Evolutionary conservation across 2,888 invertebrate genomes (phyloP).

Genomic region (Mesorhabditis spiculigera): DNA sequence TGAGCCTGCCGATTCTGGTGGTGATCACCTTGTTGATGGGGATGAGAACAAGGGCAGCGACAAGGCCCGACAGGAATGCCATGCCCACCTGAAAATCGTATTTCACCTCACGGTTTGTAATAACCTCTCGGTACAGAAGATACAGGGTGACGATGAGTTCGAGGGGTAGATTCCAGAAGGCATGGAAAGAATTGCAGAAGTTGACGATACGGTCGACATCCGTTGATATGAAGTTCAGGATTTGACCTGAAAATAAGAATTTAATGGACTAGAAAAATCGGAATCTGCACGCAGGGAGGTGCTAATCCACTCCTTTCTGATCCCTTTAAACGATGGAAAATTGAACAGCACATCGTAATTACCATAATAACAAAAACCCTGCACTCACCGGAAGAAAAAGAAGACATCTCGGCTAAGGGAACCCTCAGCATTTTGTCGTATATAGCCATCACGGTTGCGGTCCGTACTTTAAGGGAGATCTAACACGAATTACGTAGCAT

Average conservation of each 20-base stretch:
- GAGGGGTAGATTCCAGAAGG: conserved; percentile 91
- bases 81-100: conserved; percentile 74
- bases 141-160: conserved; percentile 79
- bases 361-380: not conserved
- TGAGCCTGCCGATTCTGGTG: conserved; percentile 78
- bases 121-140: conserved; percentile 70
- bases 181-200: conserved; percentile 91
- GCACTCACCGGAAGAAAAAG: conserved; percentile 16
- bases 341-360: not conserved
- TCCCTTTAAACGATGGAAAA: not conserved
- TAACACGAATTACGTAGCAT: not conserved
- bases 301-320: not conserved
- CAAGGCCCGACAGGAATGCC: conserved; percentile 84
- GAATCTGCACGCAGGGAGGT: not conserved
- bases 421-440: conserved; percentile 66
- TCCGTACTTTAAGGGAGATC: conserved; percentile 69
- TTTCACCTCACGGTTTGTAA: not conserved
- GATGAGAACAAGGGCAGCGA: conserved; percentile 80
- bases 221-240: conserved; percentile 92
- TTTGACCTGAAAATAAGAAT: conserved; percentile 71
- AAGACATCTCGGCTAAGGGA: conserved; percentile 23
- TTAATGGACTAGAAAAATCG: conserved; percentile 5
- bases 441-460: conserved; percentile 77
- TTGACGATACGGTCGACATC: conserved; percentile 92
- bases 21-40: conserved; percentile 88